phyloP scores from a whole-genome alignment of 2,113 vertebrate species.

The Rutilus rutilus region DNA sequence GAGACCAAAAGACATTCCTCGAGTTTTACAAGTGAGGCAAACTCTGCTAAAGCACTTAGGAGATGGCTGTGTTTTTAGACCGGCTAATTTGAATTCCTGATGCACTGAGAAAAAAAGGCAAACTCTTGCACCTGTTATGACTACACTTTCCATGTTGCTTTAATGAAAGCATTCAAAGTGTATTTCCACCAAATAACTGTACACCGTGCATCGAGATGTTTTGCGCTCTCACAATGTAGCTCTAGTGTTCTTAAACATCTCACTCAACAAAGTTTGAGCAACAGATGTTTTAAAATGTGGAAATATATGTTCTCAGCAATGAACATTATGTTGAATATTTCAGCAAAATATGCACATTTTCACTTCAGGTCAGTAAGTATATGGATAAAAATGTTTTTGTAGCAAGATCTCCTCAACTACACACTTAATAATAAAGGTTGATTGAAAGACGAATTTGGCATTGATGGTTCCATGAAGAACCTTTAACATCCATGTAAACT shows the following conservation, averaged over 20 bases:
- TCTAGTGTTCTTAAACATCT: neutral
- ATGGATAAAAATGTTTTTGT: neutral
- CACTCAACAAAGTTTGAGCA: neutral
- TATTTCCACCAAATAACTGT: neutral
- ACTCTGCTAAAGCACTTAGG: slow-evolving; percentile 48
- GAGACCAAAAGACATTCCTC: slow-evolving; percentile 36
- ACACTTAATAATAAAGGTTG: neutral
- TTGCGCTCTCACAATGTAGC: neutral
- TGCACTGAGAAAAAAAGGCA: slow-evolving; percentile 14
- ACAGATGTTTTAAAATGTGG: neutral
- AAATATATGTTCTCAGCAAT: neutral
- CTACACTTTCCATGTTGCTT: slow-evolving; percentile 16
- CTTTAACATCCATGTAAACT: neutral
- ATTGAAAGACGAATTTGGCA: neutral
- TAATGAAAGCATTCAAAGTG: slow-evolving; percentile 25
- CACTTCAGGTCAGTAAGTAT: neutral
- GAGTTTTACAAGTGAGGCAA: slow-evolving; percentile 41
- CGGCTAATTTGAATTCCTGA: slow-evolving; percentile 52
- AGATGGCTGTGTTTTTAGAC: slow-evolving; percentile 23
- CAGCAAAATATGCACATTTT: neutral
- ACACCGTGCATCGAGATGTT: neutral
- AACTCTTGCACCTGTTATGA: slow-evolving; percentile 32
- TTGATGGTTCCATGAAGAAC: neutral
- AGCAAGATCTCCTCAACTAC: neutral
- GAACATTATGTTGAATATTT: neutral